Evolutionary conservation across 1,140 invertebrate species (phyloP), one percentile per base, ranked within the genome.

Genomic region (Pygmarrhopalites habei): DNA sequence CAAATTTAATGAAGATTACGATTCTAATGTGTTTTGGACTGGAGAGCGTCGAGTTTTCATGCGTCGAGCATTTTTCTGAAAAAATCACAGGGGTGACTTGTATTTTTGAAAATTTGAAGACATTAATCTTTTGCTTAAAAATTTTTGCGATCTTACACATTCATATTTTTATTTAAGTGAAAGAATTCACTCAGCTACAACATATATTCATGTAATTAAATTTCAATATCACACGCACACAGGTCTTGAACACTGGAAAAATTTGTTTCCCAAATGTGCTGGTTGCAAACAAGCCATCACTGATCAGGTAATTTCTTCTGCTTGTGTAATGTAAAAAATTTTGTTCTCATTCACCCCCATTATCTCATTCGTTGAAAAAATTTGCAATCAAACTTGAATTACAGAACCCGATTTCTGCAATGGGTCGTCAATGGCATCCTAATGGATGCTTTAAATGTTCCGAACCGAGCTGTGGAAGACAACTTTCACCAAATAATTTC

Each of bases 401-500:
- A 26, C 21, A 64, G 62, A 64, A 23, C 28, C 56, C 51, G 29
- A 41, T 60, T 7, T 47, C 43, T 44, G 66, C 59, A 1, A 41
- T 64, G 58, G 60, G 60, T 2, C 60, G 67, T 51, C 29, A 41
- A 43, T 71, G 58, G 57, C 69, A 71, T 56, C 60, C 52, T 23
- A 77, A 82, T 59, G 21, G 85, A 65, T 83, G 84, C 70, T 86
- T 86, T 73, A 76, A 75, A 15, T 86, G 84, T 74, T 76, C 75
- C 26, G 80, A 83, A 65, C n/a, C n/a, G n/a, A n/a, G n/a, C n/a
- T 86, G 85, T 73, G 77, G 80, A n/a, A 74, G 79, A 26, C 78
- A 81, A 62, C 74, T 86, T 12, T 82, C 82, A 10, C 82, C 83
- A 32, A 75, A 78, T 58, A 84, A 82, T 72, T 86, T 85, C 73